phyloP scores from a whole-genome alignment of 2,113 vertebrate genomes.

The Anoplopoma fimbria region DNA sequence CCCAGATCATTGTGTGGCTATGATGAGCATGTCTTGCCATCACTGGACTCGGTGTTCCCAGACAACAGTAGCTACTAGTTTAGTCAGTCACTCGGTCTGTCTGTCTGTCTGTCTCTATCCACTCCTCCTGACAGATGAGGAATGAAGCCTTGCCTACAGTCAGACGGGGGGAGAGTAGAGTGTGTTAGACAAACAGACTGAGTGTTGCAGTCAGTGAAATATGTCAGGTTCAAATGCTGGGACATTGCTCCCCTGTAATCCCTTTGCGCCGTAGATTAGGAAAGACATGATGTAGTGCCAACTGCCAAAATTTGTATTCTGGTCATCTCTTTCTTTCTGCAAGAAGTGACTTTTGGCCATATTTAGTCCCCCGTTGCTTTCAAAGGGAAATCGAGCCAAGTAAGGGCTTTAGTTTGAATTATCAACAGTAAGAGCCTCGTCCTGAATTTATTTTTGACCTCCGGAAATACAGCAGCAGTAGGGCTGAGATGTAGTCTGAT shows the following conservation, averaged over 20 bases:
- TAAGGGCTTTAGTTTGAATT: slow-evolving; percentile 11
- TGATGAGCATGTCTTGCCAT: slow-evolving; percentile 68
- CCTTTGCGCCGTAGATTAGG: slow-evolving; percentile 60
- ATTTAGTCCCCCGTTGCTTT: slow-evolving; percentile 50
- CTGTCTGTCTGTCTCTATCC: slow-evolving; percentile 23
- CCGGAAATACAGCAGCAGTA: not conserved
- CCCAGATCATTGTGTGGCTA: slow-evolving; percentile 62
- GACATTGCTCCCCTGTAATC: slow-evolving; percentile 62
- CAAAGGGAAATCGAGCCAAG: slow-evolving; percentile 30
- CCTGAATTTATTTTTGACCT: not conserved
- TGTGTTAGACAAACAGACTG: slow-evolving; percentile 29
- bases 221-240: slow-evolving; percentile 59
- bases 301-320: slow-evolving; percentile 57
- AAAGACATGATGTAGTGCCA: slow-evolving; percentile 40
- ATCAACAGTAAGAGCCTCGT: not conserved
- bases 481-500: not conserved
- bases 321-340: slow-evolving; percentile 39
- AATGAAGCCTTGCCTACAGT: slow-evolving; percentile 35
- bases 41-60: slow-evolving; percentile 56
- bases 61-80: slow-evolving; percentile 53
- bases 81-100: slow-evolving; percentile 17
- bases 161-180: slow-evolving; percentile 14
- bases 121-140: slow-evolving; percentile 14
- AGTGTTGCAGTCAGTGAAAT: slow-evolving; percentile 49
- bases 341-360: slow-evolving; percentile 36